Evolutionary conservation across 1,140 invertebrate genomes (phyloP).

Genomic region (Scaptomyza montana): DNA sequence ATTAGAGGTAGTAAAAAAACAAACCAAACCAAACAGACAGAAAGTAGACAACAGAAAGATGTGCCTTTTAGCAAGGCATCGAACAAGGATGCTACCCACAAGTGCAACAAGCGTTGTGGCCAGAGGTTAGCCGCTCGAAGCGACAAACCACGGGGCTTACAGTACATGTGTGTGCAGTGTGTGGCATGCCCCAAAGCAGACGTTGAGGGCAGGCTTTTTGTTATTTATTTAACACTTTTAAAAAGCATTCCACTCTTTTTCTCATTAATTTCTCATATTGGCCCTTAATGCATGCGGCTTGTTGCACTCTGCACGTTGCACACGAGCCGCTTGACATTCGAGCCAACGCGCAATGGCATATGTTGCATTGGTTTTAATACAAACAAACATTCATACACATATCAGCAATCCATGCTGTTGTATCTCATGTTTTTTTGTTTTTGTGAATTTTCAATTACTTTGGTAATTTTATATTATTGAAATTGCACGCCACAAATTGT

Average conservation of each 20-base stretch:
- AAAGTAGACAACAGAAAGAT: constrained; percentile 2
- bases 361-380: constrained; percentile 55
- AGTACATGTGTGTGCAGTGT: background rate
- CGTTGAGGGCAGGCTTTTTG: constrained; percentile 45
- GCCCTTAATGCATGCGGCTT: constrained; percentile 64
- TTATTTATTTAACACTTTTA: constrained; percentile 83
- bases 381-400: constrained; percentile 2
- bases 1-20: constrained; percentile 1
- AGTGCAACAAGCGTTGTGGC: constrained; percentile 53
- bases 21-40: background rate
- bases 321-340: constrained; percentile 22
- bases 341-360: constrained; percentile 28
- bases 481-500: constrained; percentile 79
- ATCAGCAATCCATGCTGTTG: constrained; percentile 30
- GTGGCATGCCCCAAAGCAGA: constrained; percentile 4
- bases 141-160: constrained; percentile 29
- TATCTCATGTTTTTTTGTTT: constrained; percentile 25
- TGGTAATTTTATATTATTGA: constrained; percentile 83
- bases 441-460: constrained; percentile 73
- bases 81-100: constrained; percentile 8
- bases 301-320: constrained; percentile 12
- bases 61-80: constrained; percentile 4
- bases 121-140: constrained; percentile 69
- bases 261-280: constrained; percentile 82
- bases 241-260: constrained; percentile 78